Evolutionary conservation across 53 echinoderm and acorn worm genomes (phyloP).

Genomic region (Hippasteria phrygiana): DNA sequence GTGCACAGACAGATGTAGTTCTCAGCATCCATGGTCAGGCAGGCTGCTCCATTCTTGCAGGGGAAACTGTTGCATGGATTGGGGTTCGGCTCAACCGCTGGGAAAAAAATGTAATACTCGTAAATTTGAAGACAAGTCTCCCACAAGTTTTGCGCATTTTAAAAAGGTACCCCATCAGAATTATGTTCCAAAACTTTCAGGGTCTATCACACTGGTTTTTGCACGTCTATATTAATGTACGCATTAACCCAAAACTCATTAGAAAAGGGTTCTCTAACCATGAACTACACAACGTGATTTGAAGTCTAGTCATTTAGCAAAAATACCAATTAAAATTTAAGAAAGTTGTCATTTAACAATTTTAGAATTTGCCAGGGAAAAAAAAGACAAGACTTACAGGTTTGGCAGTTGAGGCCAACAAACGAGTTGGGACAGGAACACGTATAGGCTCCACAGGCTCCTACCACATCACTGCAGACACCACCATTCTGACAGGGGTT

Average conservation of each 20-base stretch:
- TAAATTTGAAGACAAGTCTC: too few species aligned
- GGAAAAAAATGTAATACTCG: neutral
- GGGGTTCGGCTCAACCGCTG: conserved; percentile 66
- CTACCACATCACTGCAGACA: conserved; percentile 63
- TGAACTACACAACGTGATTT: too few species aligned
- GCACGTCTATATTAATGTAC: too few species aligned
- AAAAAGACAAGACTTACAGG: conserved; percentile 30
- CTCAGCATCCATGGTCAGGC: conserved; percentile 69
- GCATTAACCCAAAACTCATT: too few species aligned
- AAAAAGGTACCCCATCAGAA: too few species aligned
- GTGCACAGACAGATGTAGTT: conserved; percentile 87
- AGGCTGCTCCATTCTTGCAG: conserved; percentile 88
- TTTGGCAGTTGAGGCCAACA: conserved; percentile 81
- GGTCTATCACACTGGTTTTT: too few species aligned
- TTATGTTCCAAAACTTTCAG: too few species aligned
- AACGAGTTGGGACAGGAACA: conserved; percentile 78
- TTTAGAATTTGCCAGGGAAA: neutral
- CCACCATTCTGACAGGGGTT: conserved; percentile 87
- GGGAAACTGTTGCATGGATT: conserved; percentile 95
- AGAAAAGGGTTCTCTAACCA: too few species aligned
- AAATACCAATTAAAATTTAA: too few species aligned
- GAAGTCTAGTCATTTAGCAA: too few species aligned
- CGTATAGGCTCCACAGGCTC: conserved; percentile 77
- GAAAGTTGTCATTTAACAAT: too few species aligned
- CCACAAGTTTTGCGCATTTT: too few species aligned